These are phyloP conservation scores for Diaperis boleti DNA, from an alignment of 2,888 invertebrate species.

Conservation along the genomic window DNA sequence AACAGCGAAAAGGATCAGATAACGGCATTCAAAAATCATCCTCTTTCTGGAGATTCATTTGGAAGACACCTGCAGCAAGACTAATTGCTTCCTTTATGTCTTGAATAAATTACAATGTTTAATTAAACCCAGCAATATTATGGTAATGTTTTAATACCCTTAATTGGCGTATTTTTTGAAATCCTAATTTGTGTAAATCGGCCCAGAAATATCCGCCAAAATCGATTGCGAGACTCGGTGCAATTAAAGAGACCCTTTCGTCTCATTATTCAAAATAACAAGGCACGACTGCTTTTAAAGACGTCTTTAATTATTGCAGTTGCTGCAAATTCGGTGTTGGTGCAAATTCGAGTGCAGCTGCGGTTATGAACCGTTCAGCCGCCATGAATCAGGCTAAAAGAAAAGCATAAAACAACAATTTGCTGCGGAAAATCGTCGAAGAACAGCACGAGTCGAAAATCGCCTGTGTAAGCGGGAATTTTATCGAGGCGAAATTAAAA, in stretches of 20 bases:
- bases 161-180: too few species aligned
- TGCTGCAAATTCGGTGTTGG: conserved; percentile 9
- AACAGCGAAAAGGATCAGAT: too few species aligned
- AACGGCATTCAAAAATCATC: too few species aligned
- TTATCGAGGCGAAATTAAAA: conserved; percentile 16
- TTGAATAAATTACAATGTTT: too few species aligned
- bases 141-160: too few species aligned
- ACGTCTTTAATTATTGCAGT: conserved; percentile 26
- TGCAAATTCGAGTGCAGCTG: conserved; percentile 25
- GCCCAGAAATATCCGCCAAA: too few species aligned
- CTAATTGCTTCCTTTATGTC: too few species aligned
- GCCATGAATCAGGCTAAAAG: conserved; percentile 23
- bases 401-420: conserved; percentile 34
- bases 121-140: too few species aligned
- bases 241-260: conserved; percentile 8
- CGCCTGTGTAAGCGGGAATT: conserved; percentile 25
- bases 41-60: too few species aligned
- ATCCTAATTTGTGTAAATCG: too few species aligned
- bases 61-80: too few species aligned
- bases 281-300: neutral
- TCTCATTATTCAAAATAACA: conserved; percentile 16
- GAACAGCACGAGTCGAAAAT: conserved; percentile 21
- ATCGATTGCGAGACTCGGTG: neutral
- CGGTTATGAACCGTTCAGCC: conserved; percentile 15
- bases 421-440: conserved; percentile 22